A percentile compares a stretch with the other conserved stretches of the same genome.
These are phyloP conservation scores for Bombus haemorrhoidalis DNA, from an alignment of 1,140 invertebrate genomes.

Conservation along the genomic window DNA sequence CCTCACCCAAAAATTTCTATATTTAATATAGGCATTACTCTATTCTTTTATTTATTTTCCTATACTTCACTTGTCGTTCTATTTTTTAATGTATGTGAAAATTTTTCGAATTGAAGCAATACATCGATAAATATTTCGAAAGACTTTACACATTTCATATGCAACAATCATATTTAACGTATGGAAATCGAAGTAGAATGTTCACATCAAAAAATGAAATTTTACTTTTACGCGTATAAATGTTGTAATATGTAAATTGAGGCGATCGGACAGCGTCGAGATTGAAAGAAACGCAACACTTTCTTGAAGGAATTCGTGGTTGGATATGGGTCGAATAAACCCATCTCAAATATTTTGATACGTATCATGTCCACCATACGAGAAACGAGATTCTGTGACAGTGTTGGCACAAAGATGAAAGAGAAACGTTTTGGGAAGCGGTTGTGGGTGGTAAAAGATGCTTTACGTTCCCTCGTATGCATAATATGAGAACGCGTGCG, in stretches of 20 bases:
- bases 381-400: conserved; percentile 12
- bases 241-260: not conserved
- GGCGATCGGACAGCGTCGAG: not conserved
- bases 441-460: conserved; percentile 64
- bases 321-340: conserved; percentile 16
- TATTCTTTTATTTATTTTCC: no score
- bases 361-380: conserved; percentile 34
- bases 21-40: no score
- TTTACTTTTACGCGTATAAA: not conserved
- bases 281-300: no score
- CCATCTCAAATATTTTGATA: conserved; percentile 62
- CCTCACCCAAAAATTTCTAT: no score
- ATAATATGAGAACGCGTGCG: conserved; percentile 56
- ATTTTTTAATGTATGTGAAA: no score
- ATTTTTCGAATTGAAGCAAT: no score
- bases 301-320: not conserved
- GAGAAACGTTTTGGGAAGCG: conserved; percentile 58
- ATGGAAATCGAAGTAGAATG: no score
- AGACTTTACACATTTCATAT: no score
- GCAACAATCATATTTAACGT: no score
- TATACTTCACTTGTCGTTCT: no score
- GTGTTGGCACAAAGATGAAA: conserved; percentile 36
- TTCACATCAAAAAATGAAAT: no score
- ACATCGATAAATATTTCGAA: no score
- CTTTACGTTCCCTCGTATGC: conserved; percentile 47